Base-by-base conservation (phyloP, 2,888 invertebrate genomes). In the Timandra comae region DNA sequence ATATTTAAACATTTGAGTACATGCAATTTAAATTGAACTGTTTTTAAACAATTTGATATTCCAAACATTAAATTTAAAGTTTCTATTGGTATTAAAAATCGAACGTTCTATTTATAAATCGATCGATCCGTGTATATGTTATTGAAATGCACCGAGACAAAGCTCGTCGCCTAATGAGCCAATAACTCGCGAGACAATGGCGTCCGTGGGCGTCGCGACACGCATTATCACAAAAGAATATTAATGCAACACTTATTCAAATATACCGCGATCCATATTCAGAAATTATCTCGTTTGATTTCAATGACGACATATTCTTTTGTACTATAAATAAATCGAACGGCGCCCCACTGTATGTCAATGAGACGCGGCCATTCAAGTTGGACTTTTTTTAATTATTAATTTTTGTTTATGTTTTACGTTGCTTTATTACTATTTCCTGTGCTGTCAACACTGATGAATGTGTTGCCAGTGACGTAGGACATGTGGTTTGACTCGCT, bases 221-320 rank as follows among this genome's bases (percentile, higher is more conserved):
- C 74, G 75, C 77, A 80, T 81, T 78, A 81, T 75, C 79, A 79
- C 79, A 80, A 80, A 82, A 80, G 85, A 82, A 82, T 82, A 82
- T 81, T 84, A 81, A 85, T 81, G 84, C 71, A 68, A 76, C 82
- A 79, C 78, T 85, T 80, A 84, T 84, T 85, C 84, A 84, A 82
- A 85, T 82, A 80, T 52, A 67, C 62, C 65, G 55, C 63, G 74
- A 74, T 78, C 74, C 76, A 78, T 79, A 79, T 81, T 80, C 79
- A 78, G 68, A 67, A 77, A 78, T 72, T 77, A 72, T 77, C 75
- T 72, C 70, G 61, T 69, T 70, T 71, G 69, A 77, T 75, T 75
- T 73, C 68, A 77, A 76, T 70, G 76, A 70, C 68, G 69, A 64
- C 67, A 76, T 73, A 64, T 61, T 11, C 9, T 11, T 49, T 67